Evolutionary conservation across 2,888 invertebrate species (phyloP).

Genomic region (Caenorhabditis wallacei): DNA sequence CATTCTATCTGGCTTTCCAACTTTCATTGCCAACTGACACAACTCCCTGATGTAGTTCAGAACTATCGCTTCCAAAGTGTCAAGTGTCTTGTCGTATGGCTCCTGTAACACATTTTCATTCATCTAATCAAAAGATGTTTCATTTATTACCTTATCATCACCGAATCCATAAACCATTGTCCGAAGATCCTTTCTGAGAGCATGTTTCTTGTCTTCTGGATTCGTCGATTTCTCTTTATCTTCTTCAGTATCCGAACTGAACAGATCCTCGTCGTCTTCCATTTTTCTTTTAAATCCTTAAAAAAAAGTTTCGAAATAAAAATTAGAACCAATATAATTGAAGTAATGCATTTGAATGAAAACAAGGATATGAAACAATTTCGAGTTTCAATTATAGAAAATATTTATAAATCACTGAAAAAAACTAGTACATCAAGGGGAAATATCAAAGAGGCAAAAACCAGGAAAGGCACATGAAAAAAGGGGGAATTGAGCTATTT

Average conservation of each 20-base stretch:
- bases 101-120: slow-evolving; percentile 63
- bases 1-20: slow-evolving; percentile 92
- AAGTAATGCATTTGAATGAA: not conserved
- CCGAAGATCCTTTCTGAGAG: slow-evolving; percentile 87
- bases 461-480: slow-evolving; percentile 50
- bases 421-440: slow-evolving; percentile 51
- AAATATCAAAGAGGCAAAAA: slow-evolving; percentile 27
- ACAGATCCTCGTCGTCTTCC: slow-evolving; percentile 76
- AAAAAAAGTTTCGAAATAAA: not conserved
- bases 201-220: slow-evolving; percentile 72
- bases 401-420: slow-evolving; percentile 37
- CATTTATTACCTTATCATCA: slow-evolving; percentile 90
- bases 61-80: slow-evolving; percentile 96
- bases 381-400: slow-evolving; percentile 7
- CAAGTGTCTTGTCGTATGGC: slow-evolving; percentile 98
- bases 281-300: slow-evolving; percentile 41
- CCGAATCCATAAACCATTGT: slow-evolving; percentile 99
- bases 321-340: too few species aligned
- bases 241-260: slow-evolving; percentile 72
- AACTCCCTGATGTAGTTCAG: slow-evolving; percentile 89
- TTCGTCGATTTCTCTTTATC: slow-evolving; percentile 65
- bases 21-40: slow-evolving; percentile 62
- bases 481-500: slow-evolving; percentile 47
- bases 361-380: not conserved
- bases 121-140: not conserved